Base-by-base conservation (phyloP, 2,797 vertebrate species). In the Scolopax bukidnonensis region DNA sequence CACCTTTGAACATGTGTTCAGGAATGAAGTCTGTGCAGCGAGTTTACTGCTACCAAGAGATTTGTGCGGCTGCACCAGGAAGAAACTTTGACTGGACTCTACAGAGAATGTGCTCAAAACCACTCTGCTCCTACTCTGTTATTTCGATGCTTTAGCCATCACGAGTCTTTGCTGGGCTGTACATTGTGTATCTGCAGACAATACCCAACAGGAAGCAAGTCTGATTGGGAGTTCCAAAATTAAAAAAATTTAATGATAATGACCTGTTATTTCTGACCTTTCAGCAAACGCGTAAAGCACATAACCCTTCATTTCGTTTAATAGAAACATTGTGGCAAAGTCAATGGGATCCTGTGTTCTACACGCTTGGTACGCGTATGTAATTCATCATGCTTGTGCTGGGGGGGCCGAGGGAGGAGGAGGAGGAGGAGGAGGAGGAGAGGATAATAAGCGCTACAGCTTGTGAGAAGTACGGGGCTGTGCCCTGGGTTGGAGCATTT, bases 1-100 rank as follows among this genome's bases (percentile, higher is more conserved):
- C 95, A 95, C 97, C 89, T 97, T 97, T 95, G 92, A 97, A 96
- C 97, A 97, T 86, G 54, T 97, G 97, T 96, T 96, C 76, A 94
- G 96, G 93, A 97, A 97, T 96, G 94, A 97, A 96, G 79, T 90
- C 95, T 95, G 83, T 91, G 90, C 93, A 96, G 91, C 24, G 19
- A 85, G 83, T 93, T 97, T 96, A 97, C 51, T 63, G 95, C 93
- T 97, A 93, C 95, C 97, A 93, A 93, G 97, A 97, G 97, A 95
- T 87, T 93, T 96, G 77, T 68, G 91, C 38, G 88, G 76, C 96
- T 95, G 93, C 94, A 93, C 94, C 84, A 89, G 91, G 92, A 97
- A 96, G 94, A 96, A 59, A 45, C 40, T 83, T 84, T 71, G 86
- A 95, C 92, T 87, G 78, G 89, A 57, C 91, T 92, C 41, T 80